Evolutionary conservation across 1,140 invertebrate species (phyloP).

Genomic region (Coptotermes formosanus): DNA sequence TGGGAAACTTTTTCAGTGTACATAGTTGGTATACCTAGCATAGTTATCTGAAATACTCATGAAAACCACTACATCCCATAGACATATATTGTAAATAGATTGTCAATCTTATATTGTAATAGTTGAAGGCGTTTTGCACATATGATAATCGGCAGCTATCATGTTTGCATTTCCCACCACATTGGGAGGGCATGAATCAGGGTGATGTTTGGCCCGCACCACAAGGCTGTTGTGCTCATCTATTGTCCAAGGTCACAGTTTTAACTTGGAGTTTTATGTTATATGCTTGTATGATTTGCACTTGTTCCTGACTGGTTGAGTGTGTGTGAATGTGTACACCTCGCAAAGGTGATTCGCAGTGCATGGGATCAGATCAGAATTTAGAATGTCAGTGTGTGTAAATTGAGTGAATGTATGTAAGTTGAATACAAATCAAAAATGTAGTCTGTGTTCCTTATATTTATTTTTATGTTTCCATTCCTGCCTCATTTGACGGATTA

Average conservation of each 20-base stretch:
- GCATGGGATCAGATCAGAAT: neutral
- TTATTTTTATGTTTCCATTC: constrained; percentile 26
- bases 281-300: constrained; percentile 28
- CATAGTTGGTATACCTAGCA: constrained; percentile 30
- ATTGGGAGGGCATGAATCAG: neutral
- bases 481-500: constrained; percentile 30
- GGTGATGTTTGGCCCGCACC: neutral
- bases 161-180: neutral
- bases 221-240: constrained; percentile 28
- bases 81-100: constrained; percentile 33
- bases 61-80: constrained; percentile 30
- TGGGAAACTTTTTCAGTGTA: constrained; percentile 29
- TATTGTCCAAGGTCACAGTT: constrained; percentile 27
- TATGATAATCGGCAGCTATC: neutral
- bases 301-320: constrained; percentile 27
- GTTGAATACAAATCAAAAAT: constrained; percentile 28
- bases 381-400: constrained; percentile 11
- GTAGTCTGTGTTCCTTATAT: constrained; percentile 22
- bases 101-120: constrained; percentile 34
- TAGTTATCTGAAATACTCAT: constrained; percentile 31
- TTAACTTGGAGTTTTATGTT: constrained; percentile 26
- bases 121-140: constrained; percentile 33
- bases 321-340: neutral
- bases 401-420: constrained; percentile 20
- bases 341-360: constrained; percentile 7